Percentiles rank a stretch among this genome's conserved stretches.
phyloP scores from a whole-genome alignment of 2,888 invertebrate genomes.

The Mechanitis mazaeus region DNA sequence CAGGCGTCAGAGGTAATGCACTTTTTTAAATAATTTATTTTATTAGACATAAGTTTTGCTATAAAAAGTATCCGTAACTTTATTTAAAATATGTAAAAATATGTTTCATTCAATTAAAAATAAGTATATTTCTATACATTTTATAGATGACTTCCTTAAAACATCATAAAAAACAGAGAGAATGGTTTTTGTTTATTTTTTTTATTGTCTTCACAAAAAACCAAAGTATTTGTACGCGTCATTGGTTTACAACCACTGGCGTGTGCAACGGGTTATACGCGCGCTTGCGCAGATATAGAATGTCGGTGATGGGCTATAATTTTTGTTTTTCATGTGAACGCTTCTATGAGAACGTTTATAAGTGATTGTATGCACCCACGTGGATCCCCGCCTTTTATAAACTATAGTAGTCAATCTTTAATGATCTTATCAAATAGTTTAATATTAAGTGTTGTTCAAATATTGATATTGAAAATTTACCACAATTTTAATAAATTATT shows the following conservation, averaged over 20 bases:
- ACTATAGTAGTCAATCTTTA: slow-evolving; percentile 9
- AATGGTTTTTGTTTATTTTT: slow-evolving; percentile 3
- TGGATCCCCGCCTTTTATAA: not conserved
- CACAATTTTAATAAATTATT: too few species aligned
- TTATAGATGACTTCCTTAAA: not conserved
- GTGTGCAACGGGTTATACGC: slow-evolving; percentile 75
- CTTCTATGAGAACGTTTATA: slow-evolving; percentile 24
- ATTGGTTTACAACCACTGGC: slow-evolving; percentile 63
- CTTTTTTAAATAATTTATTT: slow-evolving; percentile 22
- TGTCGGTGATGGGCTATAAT: slow-evolving; percentile 75
- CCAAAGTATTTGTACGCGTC: slow-evolving; percentile 38
- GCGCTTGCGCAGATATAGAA: slow-evolving; percentile 68
- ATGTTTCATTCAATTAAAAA: too few species aligned
- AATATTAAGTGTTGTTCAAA: too few species aligned
- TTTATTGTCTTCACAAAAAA: slow-evolving; percentile 5
- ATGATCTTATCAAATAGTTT: not conserved
- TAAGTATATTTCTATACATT: too few species aligned
- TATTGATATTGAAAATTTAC: too few species aligned
- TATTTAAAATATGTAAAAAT: not conserved
- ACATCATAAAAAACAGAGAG: not conserved
- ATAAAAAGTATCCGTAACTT: not conserved
- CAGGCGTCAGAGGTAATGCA: slow-evolving; percentile 39
- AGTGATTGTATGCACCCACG: slow-evolving; percentile 21
- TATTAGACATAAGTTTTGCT: not conserved
- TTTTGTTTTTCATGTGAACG: slow-evolving; percentile 49